Evolutionary conservation across 2,888 invertebrate genomes (phyloP).

Genomic region (Tenthredo livida): DNA sequence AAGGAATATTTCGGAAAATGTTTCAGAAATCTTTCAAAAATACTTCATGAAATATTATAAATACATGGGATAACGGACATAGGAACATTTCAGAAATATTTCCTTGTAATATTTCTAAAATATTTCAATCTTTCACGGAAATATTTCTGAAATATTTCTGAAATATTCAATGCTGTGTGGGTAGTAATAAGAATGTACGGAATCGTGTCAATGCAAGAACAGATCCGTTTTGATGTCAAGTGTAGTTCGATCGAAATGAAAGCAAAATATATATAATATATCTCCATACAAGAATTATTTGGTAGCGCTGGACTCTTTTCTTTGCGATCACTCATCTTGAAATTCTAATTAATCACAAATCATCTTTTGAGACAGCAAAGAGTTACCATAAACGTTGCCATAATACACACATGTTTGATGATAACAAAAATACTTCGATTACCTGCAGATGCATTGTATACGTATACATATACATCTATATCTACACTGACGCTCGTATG

Average conservation of each 20-base stretch:
- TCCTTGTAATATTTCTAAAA: no score
- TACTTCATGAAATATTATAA: no score
- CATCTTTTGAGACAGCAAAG: not conserved
- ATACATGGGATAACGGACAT: no score
- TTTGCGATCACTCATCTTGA: not conserved
- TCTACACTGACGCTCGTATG: not conserved
- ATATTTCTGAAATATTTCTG: no score
- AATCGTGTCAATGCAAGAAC: not conserved
- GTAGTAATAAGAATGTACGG: not conserved
- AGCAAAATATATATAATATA: conserved; percentile 5
- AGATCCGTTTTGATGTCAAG: not conserved
- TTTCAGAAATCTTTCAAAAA: no score
- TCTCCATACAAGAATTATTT: not conserved
- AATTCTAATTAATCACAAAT: not conserved
- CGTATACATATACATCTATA: not conserved
- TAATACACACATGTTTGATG: not conserved
- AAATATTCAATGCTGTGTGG: no score
- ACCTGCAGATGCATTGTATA: not conserved
- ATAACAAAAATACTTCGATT: not conserved
- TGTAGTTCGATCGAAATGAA: not conserved
- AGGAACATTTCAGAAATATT: no score
- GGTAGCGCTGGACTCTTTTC: not conserved
- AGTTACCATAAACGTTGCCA: not conserved
- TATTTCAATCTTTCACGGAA: no score
- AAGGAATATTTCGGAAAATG: no score